Evolutionary conservation across 2,888 invertebrate genomes (phyloP), one percentile per base, ranked within the genome.

Genomic region (Synergus japonicus): DNA sequence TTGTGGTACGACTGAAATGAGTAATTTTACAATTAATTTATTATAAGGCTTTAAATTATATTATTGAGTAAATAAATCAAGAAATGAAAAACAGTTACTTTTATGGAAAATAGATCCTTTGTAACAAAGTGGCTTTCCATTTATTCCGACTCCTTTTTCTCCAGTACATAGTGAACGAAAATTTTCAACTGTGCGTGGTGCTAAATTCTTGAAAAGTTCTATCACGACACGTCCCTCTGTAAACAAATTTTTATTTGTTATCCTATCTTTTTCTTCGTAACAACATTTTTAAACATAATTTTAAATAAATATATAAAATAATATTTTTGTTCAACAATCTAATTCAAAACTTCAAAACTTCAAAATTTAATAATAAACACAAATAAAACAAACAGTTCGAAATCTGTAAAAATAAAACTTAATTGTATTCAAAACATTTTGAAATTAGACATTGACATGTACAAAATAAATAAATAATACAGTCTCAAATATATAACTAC

Each of bases 111-210:
- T 93, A 12, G 95, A 94, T 76, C 96, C 97, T 92, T 97, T 97
- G 91, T 96, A 99, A 92, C 97, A 96, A 66, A 99, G 93, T 4
- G 95, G 95, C 89, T 96, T 96, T 4, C 95, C 95, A 86, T 93
- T 88, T 29, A 87, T 88, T 0, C 97, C 97, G 83, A 94, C 90
- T 2, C 98, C 98, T 83, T 94, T 95, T 92, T 98, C 98, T 4
- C 98, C 98, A 0, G 98, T 98, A 90, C 99, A 99, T 1, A 99
- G 92, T 1, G 96, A 95, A 85, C 98, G 94, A 91, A 98, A 98
- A 93, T 99, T 98, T 92, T 98, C 98, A 67, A 96, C 96, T 4
- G 98, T 97, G 90, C 94, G 96, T 41, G 98, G 98, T 81, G 96
- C 97, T 77, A 96, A 93, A 93, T 98, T 95, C 89, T 95, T 95